Evolutionary conservation across 2,797 vertebrate genomes (phyloP).

Genomic region (Cynodonichthys magdalenae): DNA sequence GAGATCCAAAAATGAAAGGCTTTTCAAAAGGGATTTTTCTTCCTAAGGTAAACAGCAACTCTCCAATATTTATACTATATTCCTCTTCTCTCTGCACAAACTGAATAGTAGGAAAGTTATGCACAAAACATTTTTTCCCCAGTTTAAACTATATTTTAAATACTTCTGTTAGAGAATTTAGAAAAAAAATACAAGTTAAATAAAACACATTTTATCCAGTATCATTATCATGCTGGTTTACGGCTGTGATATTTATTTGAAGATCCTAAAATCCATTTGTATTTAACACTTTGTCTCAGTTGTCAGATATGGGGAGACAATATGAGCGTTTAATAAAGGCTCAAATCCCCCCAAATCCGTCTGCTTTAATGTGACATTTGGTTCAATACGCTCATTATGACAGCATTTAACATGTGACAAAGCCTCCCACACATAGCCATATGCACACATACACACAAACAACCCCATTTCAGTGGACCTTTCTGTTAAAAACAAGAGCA

Average conservation of each 20-base stretch:
- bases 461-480: conserved; percentile 14
- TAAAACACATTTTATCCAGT: conserved; percentile 47
- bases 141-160: conserved; percentile 55
- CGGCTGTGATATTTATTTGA: conserved; percentile 57
- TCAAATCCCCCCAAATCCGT: conserved; percentile 64
- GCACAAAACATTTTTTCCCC: conserved; percentile 31
- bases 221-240: conserved; percentile 57
- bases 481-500: conserved; percentile 42
- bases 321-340: conserved; percentile 64
- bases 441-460: not conserved
- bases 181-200: conserved; percentile 46
- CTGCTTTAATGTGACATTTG: conserved; percentile 67
- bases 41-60: conserved; percentile 43
- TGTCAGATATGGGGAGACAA: conserved; percentile 65
- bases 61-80: conserved; percentile 64
- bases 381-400: conserved; percentile 73
- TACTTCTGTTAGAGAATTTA: conserved; percentile 49
- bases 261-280: conserved; percentile 69
- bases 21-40: conserved; percentile 54
- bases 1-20: conserved; percentile 55
- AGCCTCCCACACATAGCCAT: conserved; percentile 7
- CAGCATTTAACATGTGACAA: conserved; percentile 59
- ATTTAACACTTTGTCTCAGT: conserved; percentile 65
- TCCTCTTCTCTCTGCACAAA: conserved; percentile 41
- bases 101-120: conserved; percentile 43